Evolutionary conservation across 2,797 vertebrate genomes (phyloP).

Genomic region (Taenioides sp.): DNA sequence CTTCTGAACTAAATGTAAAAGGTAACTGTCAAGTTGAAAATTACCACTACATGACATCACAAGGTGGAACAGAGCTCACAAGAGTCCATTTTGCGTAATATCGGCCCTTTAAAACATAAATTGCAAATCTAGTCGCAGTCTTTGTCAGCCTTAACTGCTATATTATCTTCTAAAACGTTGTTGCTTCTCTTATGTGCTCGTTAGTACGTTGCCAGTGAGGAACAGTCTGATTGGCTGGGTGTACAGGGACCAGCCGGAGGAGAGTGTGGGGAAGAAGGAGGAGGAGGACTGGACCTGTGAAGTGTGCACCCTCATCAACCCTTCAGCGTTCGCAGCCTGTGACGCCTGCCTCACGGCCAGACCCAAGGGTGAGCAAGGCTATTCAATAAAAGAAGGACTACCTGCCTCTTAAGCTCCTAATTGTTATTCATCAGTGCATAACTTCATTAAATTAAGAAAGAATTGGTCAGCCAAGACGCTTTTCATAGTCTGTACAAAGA

Average conservation of each 20-base stretch:
- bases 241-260: constrained; percentile 54
- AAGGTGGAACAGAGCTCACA: no score
- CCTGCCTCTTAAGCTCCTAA: constrained; percentile 23
- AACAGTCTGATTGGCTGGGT: constrained; percentile 79
- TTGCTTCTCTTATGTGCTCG: constrained; percentile 6
- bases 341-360: constrained; percentile 87
- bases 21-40: no score
- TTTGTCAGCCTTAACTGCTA: no score
- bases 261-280: constrained; percentile 74
- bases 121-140: no score
- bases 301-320: constrained; percentile 89
- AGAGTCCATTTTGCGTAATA: no score
- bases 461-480: neutral
- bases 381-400: constrained; percentile 18
- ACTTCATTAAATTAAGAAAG: neutral
- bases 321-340: constrained; percentile 78
- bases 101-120: no score
- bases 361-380: constrained; percentile 78
- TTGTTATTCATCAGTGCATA: constrained; percentile 9
- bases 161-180: no score
- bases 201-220: constrained; percentile 81
- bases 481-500: neutral
- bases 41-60: no score
- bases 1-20: no score
- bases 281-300: constrained; percentile 89